Evolutionary conservation across 2,797 vertebrate genomes (phyloP), one percentile per base, ranked within the genome.

Genomic region (Neopelma chrysocephalum): DNA sequence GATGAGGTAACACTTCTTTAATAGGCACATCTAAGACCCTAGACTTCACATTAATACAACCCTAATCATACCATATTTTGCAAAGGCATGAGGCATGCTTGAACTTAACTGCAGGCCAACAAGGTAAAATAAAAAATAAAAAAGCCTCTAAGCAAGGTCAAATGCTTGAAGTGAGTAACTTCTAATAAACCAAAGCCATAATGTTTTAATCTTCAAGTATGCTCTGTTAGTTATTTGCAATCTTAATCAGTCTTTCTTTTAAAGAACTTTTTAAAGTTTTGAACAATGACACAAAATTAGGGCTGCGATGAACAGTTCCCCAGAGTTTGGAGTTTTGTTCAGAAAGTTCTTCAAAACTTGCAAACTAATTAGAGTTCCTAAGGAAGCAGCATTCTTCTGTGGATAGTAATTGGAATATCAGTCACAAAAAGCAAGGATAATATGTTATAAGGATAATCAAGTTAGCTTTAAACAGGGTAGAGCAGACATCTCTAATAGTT

Each of bases 301-400:
- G 43, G 5, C 64, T 83, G 48, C 54, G 76, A 90, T 82, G 92
- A 92, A 57, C 62, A 56, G 47, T 34, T 93, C 87, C 91, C 87
- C 32, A 60, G 95, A 94, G 82, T 86, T 92, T 58, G 69, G 31
- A 90, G 77, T 93, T 96, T 95, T 93, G 36, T 89, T 91, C 87
- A 87, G 43, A 66, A 96, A 94, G 90, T 79, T 93, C 73, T 96
- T 95, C 80, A 93, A 94, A 96, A 96, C 73, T 88, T 84, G 56
- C 70, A 64, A 40, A 83, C 62, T 94, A 94, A 94, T 94, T 96
- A 94, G 66, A 48, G 12, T 34, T 94, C 51, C 66, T 90, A 50
- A 64, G 66, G 72, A 95, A 89, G 40, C 3, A 69, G 12, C 36
- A 68, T 82, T 93, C 89, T 96, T 94, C 84, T 75, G 70, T 84